Evolutionary conservation across 2,797 vertebrate species (phyloP).

Genomic region (Orestias chungarensis): DNA sequence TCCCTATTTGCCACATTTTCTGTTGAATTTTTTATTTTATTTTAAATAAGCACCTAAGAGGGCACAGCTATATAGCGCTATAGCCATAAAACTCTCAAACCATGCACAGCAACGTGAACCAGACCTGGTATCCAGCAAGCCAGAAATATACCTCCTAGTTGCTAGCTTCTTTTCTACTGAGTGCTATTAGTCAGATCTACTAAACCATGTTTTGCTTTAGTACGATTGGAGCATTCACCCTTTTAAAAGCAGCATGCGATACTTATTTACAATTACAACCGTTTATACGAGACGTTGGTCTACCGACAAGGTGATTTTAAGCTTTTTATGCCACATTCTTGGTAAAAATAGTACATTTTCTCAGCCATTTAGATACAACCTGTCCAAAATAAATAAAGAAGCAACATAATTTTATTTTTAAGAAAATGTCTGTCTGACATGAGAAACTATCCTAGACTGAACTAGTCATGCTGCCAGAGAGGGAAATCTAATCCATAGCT

Average conservation of each 20-base stretch:
- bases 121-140: conserved; percentile 53
- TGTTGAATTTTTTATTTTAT: conserved; percentile 56
- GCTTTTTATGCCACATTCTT: background rate
- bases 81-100: conserved; percentile 41
- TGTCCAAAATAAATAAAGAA: background rate
- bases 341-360: background rate
- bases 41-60: conserved; percentile 75
- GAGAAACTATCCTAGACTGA: conserved; percentile 9
- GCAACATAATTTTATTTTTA: background rate
- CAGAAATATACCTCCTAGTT: conserved; percentile 19
- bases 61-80: conserved; percentile 42
- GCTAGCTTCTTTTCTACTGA: conserved; percentile 48
- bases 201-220: background rate
- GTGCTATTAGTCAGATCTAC: conserved; percentile 16
- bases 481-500: conserved; percentile 6
- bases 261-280: background rate
- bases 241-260: conserved; percentile 5
- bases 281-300: background rate
- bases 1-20: conserved; percentile 27
- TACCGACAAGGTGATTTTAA: background rate
- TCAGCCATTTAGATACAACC: background rate
- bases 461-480: conserved; percentile 3
- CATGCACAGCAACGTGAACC: conserved; percentile 37
- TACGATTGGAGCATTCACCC: background rate
- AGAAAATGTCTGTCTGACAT: background rate